Evolutionary conservation across 2,113 vertebrate species (phyloP), one percentile per base, ranked within the genome.

Genomic region (Zosterops hypoxanthus): DNA sequence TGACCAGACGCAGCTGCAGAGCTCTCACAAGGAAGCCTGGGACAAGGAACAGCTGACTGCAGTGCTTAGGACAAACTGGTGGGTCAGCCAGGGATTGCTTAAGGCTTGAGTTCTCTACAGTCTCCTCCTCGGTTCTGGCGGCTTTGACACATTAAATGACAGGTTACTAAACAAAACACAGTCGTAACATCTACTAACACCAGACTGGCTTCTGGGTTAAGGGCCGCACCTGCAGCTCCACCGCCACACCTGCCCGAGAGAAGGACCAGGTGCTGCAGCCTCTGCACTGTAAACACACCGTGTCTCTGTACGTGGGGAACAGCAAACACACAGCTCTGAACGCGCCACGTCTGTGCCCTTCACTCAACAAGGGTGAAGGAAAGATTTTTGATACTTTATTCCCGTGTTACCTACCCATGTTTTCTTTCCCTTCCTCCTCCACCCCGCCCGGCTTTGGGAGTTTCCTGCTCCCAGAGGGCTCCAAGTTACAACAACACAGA

Each of bases 221-320:
- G 33, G 17, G 14, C 6, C 5, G 57, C 44, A 34, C 21, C 34
- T 42, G 44, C 33, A 39, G 13, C 31, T 25, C 14, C 5, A 7
- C 6, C 15, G 15, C n/a, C 44, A 29, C 53, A 11, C 13, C 64
- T 23, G 41, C 41, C 33, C 2, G 5, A 34, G 23, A 50, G 29
- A 59, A 52, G 0, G 18, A 47, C 2, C 34, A 3, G 18, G 5
- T 2, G 2, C 1, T 13, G 44, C 23, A 50, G 28, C 0, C 14
- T 26, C 26, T 55, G 49, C 36, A 4, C 9, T 3, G 53, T 10
- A 49, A 44, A 60, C 6, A 36, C 0, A 6, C 12, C 3, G 28
- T 0, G 14, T 9, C 14, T 24, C 20, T 13, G 9, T 14, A 4
- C 0, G 5, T 0, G 1, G 52, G 17, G 2, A 12, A 63, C 46